Evolutionary conservation across 2,113 vertebrate species (phyloP).

Genomic region (Naja naja): DNA sequence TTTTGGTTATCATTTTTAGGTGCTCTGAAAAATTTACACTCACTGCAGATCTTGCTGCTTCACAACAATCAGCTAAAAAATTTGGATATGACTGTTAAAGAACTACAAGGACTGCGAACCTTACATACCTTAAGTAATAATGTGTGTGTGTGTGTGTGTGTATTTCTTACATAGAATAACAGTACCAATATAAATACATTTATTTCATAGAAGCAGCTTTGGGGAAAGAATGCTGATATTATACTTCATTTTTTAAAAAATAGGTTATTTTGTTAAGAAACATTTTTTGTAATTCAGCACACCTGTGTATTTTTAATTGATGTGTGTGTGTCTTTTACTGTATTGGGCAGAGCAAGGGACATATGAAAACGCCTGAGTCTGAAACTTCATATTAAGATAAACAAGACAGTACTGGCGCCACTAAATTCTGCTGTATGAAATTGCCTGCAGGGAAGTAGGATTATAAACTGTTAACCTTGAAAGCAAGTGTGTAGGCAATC

Average conservation of each 20-base stretch:
- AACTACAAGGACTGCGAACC: conserved; percentile 70
- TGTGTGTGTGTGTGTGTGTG: neutral
- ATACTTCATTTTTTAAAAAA: conserved; percentile 16
- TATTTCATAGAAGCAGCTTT: conserved; percentile 6
- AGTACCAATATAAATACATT: neutral
- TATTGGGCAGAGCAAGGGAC: conserved; percentile 35
- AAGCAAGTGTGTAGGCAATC: conserved; percentile 60
- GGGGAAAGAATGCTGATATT: conserved; percentile 5
- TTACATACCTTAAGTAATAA: conserved; percentile 75
- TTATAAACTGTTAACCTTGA: conserved; percentile 64
- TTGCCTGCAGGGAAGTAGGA: conserved; percentile 57
- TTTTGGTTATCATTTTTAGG: conserved; percentile 56
- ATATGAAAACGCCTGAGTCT: conserved; percentile 55
- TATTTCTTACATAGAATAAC: neutral
- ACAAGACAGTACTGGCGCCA: conserved; percentile 56
- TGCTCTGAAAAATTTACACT: conserved; percentile 62
- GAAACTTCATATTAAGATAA: conserved; percentile 62
- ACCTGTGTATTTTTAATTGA: conserved; percentile 24
- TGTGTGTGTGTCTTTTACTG: conserved; percentile 33
- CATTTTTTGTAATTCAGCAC: conserved; percentile 42
- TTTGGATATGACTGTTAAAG: conserved; percentile 68
- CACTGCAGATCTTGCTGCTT: conserved; percentile 69
- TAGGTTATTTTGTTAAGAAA: conserved; percentile 22
- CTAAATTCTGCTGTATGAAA: conserved; percentile 39
- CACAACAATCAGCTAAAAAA: conserved; percentile 74